phyloP scores from a whole-genome alignment of 2,113 vertebrate genomes.

The Dromaius novaehollandiae region DNA sequence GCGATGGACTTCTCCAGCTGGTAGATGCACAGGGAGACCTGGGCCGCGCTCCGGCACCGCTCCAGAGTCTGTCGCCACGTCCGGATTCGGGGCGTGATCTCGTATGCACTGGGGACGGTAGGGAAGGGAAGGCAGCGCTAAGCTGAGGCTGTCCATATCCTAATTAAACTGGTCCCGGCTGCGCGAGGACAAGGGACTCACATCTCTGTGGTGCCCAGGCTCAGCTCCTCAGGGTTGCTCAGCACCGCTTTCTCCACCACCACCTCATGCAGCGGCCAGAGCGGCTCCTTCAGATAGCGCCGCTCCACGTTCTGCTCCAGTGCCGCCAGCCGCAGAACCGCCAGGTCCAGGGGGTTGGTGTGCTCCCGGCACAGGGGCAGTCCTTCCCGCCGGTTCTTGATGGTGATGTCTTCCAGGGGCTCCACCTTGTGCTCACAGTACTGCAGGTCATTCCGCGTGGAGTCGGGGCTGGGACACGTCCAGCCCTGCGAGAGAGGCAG shows the following conservation, averaged over 20 bases:
- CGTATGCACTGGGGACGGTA: conserved; percentile 81
- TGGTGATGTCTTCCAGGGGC: conserved; percentile 86
- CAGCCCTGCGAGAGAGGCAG: conserved; percentile 77
- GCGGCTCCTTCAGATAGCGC: conserved; percentile 92
- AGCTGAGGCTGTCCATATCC: accelerated
- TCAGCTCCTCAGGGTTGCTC: conserved; percentile 48
- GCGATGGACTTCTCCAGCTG: conserved; percentile 94
- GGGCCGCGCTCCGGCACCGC: conserved; percentile 89
- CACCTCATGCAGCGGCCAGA: conserved; percentile 90
- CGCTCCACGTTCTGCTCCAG: conserved; percentile 93
- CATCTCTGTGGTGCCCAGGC: conserved; percentile 70
- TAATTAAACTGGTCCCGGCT: background rate
- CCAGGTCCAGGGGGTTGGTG: conserved; percentile 91
- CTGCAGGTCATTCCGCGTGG: conserved; percentile 84
- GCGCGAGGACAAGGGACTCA: conserved; percentile 32
- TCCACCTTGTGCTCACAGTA: conserved; percentile 91
- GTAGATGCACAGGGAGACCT: conserved; percentile 88
- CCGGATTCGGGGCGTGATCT: conserved; percentile 90
- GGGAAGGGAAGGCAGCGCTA: background rate
- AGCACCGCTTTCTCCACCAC: conserved; percentile 84
- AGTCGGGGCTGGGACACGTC: conserved; percentile 87
- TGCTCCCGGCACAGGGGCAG: conserved; percentile 79
- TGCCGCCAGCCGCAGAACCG: conserved; percentile 84
- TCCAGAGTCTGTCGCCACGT: conserved; percentile 92
- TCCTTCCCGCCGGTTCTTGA: conserved; percentile 87